Percentiles rank a stretch among this genome's conserved stretches.
Evolutionary conservation across 2,113 vertebrate genomes (phyloP).

Genomic region (Cynoglossus semilaevis): DNA sequence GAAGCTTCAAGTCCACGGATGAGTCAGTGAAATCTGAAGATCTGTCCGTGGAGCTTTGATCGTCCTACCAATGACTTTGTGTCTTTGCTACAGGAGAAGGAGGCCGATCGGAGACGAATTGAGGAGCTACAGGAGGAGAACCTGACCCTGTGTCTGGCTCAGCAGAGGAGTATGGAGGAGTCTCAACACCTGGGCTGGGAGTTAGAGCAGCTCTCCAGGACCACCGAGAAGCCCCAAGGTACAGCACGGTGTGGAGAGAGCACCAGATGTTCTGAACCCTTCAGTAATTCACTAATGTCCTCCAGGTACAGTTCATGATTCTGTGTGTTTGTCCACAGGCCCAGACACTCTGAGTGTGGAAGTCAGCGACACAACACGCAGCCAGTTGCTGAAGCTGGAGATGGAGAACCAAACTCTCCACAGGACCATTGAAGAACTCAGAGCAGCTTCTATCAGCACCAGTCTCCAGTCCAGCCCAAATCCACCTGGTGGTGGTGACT

Average conservation of each 20-base stretch:
- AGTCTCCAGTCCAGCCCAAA: slow-evolving; percentile 24
- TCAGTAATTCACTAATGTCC: too few species aligned
- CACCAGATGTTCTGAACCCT: too few species aligned
- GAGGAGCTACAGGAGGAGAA: slow-evolving; percentile 91
- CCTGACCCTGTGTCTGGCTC: slow-evolving; percentile 86
- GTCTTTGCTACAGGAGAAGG: slow-evolving; percentile 78
- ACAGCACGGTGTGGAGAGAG: too few species aligned
- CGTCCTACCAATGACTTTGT: too few species aligned
- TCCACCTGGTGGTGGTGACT: not conserved
- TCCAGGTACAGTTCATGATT: not conserved
- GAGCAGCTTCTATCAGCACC: slow-evolving; percentile 14
- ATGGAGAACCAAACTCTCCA: slow-evolving; percentile 88
- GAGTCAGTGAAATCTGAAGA: not conserved
- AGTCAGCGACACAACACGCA: slow-evolving; percentile 85
- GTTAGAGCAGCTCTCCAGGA: slow-evolving; percentile 87
- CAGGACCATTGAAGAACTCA: slow-evolving; percentile 66
- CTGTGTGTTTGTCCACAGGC: slow-evolving; percentile 69
- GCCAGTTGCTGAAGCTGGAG: slow-evolving; percentile 89
- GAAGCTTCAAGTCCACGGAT: too few species aligned
- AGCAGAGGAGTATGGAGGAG: slow-evolving; percentile 92
- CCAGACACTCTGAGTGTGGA: slow-evolving; percentile 76
- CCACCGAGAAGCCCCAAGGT: slow-evolving; percentile 82
- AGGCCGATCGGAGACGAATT: slow-evolving; percentile 82
- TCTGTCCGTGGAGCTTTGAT: not conserved
- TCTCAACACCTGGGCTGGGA: slow-evolving; percentile 91